These are phyloP conservation scores for Bombus ignitus DNA, from an alignment of 1,140 invertebrate genomes.

Conservation along the genomic window DNA sequence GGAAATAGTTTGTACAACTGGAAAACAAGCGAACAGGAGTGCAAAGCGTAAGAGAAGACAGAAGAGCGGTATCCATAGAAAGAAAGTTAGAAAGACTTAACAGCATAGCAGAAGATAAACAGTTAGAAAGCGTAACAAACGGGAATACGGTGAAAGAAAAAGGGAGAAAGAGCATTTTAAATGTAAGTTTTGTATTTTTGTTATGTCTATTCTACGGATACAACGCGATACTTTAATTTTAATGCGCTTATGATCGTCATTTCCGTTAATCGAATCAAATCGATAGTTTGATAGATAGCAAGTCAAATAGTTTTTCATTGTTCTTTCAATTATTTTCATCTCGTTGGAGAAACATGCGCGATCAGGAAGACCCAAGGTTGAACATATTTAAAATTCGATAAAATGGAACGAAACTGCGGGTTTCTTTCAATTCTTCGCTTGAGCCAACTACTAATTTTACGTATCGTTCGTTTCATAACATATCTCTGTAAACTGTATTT, in stretches of 20 bases:
- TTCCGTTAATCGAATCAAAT: not conserved
- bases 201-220: not conserved
- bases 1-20: not conserved
- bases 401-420: not conserved
- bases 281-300: too few species aligned
- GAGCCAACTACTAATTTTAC: not conserved
- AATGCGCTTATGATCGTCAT: rapidly evolving
- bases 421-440: not conserved
- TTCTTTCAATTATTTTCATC: too few species aligned
- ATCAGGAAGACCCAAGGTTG: not conserved
- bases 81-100: not conserved
- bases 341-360: too few species aligned
- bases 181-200: conserved; percentile 22
- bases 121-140: not conserved
- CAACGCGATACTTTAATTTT: not conserved
- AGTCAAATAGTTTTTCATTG: not conserved
- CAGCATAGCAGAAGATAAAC: too few species aligned
- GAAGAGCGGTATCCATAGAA: not conserved
- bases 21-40: not conserved
- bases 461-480: not conserved
- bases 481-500: not conserved
- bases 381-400: not conserved
- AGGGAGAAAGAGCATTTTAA: not conserved
- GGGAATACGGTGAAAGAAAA: not conserved
- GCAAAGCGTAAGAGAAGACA: not conserved